A percentile compares a stretch with the other conserved stretches of the same genome.
Evolutionary conservation across 1,140 invertebrate species (phyloP).

Genomic region (Drosophila grimshawi): DNA sequence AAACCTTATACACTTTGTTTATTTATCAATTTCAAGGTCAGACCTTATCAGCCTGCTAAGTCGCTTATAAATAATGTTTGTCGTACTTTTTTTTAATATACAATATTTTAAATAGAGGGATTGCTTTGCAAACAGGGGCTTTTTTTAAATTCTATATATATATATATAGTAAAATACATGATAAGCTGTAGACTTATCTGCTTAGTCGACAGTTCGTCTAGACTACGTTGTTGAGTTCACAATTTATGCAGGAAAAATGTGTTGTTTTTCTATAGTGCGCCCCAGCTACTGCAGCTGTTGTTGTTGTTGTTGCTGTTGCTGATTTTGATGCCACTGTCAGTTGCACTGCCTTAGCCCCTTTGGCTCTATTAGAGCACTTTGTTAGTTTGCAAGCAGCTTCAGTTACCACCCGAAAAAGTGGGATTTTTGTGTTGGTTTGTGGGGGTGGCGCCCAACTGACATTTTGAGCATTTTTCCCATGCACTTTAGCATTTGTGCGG

Average conservation of each 20-base stretch:
- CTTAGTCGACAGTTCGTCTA: no score
- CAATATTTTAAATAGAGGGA: no score
- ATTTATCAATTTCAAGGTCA: no score
- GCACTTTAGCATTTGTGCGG: constrained; percentile 48
- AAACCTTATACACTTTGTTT: no score
- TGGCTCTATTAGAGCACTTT: constrained; percentile 73
- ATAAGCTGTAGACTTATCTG: no score
- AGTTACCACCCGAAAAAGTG: constrained; percentile 7
- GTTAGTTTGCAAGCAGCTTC: constrained; percentile 61
- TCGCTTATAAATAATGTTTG: no score
- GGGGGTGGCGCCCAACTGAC: constrained; percentile 48
- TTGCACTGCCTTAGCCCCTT: constrained; percentile 34
- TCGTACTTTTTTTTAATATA: no score
- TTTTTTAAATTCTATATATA: no score
- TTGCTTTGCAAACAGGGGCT: no score
- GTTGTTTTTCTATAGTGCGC: neutral
- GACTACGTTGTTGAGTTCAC: no score
- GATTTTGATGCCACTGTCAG: constrained; percentile 7
- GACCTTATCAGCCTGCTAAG: neutral
- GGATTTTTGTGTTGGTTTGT: neutral
- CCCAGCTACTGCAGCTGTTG: constrained; percentile 2
- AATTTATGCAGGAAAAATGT: no score
- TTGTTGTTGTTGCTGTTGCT: constrained; percentile 5
- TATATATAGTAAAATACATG: no score
- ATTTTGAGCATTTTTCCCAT: constrained; percentile 59